Percentiles rank a stretch among this genome's conserved stretches.
These are phyloP conservation scores for Corydoras maculifer DNA, from an alignment of 2,113 vertebrate genomes.

Conservation along the genomic window DNA sequence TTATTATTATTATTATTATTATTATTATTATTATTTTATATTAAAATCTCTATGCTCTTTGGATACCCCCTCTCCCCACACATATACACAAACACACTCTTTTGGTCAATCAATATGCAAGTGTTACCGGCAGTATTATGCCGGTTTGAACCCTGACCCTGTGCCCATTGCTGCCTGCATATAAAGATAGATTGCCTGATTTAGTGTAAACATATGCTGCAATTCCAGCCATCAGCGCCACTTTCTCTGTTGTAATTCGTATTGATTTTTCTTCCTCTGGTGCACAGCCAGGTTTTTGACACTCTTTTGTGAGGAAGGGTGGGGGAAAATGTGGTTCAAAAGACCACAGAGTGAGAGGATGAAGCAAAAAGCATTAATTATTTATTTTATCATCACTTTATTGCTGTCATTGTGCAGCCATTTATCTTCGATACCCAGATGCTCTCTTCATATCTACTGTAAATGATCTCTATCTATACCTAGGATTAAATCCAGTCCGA, in stretches of 20 bases:
- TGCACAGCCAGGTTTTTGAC: slow-evolving; percentile 47
- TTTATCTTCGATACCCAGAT: slow-evolving; percentile 9
- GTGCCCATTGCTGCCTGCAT: slow-evolving; percentile 57
- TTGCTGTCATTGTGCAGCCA: slow-evolving; percentile 23
- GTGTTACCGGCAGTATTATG: slow-evolving; percentile 60
- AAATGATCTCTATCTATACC: too few relatives aligned
- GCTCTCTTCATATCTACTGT: slow-evolving; percentile 22
- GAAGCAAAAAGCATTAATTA: slow-evolving; percentile 49
- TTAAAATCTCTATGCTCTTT: slow-evolving; percentile 59
- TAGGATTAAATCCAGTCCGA: too few relatives aligned
- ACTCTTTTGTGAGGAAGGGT: slow-evolving; percentile 34
- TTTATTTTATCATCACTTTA: slow-evolving; percentile 52
- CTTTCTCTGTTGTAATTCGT: slow-evolving; percentile 71
- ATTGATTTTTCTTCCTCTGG: slow-evolving; percentile 64
- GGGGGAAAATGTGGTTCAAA: slow-evolving; percentile 30
- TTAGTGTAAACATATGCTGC: slow-evolving; percentile 76
- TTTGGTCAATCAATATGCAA: slow-evolving; percentile 57
- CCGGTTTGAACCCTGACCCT: slow-evolving; percentile 61
- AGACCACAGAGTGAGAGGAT: slow-evolving; percentile 4
- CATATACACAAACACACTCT: slow-evolving; percentile 38
- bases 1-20: too few relatives aligned
- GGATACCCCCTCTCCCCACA: slow-evolving; percentile 43
- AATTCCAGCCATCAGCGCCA: slow-evolving; percentile 69
- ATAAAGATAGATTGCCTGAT: slow-evolving; percentile 78
- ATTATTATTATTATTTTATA: slow-evolving; percentile 34